Conservation (phyloP, 2,113 vertebrate genomes). For the Cryptoleucopteryx plumbea region DNA sequence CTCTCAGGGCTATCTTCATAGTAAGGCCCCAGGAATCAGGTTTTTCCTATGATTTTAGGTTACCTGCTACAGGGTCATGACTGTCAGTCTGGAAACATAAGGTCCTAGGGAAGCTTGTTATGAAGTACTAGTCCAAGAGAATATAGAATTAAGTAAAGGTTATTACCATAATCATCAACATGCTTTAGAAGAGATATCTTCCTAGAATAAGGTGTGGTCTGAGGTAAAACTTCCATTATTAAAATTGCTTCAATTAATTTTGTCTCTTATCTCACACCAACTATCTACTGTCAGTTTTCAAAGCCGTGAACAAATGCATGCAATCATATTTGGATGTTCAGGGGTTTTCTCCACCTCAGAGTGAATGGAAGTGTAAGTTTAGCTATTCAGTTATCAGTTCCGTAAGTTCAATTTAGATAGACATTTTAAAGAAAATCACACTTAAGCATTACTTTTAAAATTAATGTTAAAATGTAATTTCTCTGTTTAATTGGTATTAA, state of each 20-base stretch:
- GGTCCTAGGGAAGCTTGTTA: not conserved
- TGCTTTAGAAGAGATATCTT: not conserved
- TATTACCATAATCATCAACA: not conserved
- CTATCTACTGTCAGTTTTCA: not conserved
- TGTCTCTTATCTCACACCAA: not conserved
- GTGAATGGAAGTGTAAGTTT: not conserved
- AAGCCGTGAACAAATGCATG: not conserved
- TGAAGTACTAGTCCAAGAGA: not conserved
- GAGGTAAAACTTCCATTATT: not conserved
- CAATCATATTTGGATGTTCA: not conserved
- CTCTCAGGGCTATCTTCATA: not conserved
- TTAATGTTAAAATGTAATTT: not conserved
- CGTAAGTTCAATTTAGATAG: not conserved
- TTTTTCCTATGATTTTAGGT: not conserved
- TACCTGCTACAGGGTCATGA: not conserved
- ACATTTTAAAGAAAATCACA: not conserved
- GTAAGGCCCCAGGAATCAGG: not conserved
- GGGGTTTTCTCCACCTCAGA: not conserved
- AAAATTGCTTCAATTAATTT: not conserved
- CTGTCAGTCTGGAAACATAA: not conserved
- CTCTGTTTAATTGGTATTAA: not conserved
- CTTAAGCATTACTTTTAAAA: not conserved
- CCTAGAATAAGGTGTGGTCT: not conserved
- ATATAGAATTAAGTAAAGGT: not conserved
- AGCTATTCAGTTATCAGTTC: not conserved